Base-by-base conservation (phyloP, 2,797 vertebrate genomes). In the Sternarchorhynchus goeldii region DNA sequence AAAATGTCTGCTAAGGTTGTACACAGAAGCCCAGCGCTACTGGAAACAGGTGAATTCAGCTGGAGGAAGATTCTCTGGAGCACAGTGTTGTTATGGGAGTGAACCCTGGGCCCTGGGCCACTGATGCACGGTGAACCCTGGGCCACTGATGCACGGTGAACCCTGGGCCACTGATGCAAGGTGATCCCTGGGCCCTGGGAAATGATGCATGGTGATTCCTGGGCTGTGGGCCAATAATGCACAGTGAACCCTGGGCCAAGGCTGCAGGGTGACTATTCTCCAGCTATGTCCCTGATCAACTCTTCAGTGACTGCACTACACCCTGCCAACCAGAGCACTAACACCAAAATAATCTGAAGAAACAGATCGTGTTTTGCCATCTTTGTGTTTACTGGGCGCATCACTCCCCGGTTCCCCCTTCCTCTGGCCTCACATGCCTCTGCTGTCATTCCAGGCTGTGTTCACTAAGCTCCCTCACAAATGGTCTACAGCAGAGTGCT, bases 1-100 rank as follows among this genome's bases (percentile, higher is more conserved):
- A 68, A 58, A 50, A 62, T 64, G 17, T 55, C 31, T 62, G n/a
- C n/a, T 59, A 58, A 36, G 70, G 18, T 21, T 36, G 55, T 50
- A 50, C 10, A n/a, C 39, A 41, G 36, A 53, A 1, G 39, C 63
- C 34, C 53, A 20, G 34, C 31, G 25, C 25, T n/a, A 29, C 21
- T 59, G 70, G 60, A 65, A 59, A 45, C 16, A 20, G 20, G 36
- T 59, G 25, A 25, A 60, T 60, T 67, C 20, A 59, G 25, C 36
- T 17, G 31, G 36, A 29, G 12, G 12, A 25, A 45, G n/a, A 25
- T 45, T 7, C 8, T 25, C 4, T 12, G 45, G 64, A 6, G 36
- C n/a, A 6, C 25, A 20, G 2, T 2, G 16, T 34, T 3, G 17
- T 17, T 17, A 34, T 18, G 2, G 0, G 16, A 34, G 62, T 50